Evolutionary conservation across 2,888 invertebrate genomes (phyloP).

Genomic region (Drosophila yooni): DNA sequence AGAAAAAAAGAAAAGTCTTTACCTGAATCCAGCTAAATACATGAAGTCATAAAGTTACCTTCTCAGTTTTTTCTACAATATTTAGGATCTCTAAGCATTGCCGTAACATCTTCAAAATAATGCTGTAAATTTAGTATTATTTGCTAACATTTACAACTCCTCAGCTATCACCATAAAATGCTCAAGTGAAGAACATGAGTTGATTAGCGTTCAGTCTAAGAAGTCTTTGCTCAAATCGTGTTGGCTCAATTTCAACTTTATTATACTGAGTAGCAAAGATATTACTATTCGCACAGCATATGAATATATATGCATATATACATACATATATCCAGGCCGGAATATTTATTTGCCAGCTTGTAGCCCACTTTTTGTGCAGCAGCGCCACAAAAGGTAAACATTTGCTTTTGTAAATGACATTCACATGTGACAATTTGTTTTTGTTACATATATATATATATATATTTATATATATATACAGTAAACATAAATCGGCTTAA

Average conservation of each 20-base stretch:
- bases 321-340: slow-evolving; percentile 32
- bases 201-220: not conserved
- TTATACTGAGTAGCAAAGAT: not conserved
- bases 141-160: too few relatives aligned
- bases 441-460: not conserved
- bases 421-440: slow-evolving; percentile 58
- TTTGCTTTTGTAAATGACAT: slow-evolving; percentile 80
- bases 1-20: too few relatives aligned
- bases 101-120: not conserved
- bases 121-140: not conserved
- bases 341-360: slow-evolving; percentile 57
- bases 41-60: not conserved
- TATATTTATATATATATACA: slow-evolving; percentile 9
- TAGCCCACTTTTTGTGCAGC: slow-evolving; percentile 56
- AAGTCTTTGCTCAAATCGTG: not conserved
- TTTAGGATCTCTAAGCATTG: too few relatives aligned
- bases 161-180: not conserved
- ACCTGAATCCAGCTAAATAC: not conserved
- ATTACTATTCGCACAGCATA: slow-evolving; percentile 4
- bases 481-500: slow-evolving; percentile 78
- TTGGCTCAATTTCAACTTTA: not conserved
- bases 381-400: slow-evolving; percentile 72
- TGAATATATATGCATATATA: slow-evolving; percentile 18
- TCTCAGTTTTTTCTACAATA: not conserved
- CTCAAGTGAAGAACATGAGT: not conserved